Percentiles rank a stretch among this genome's conserved stretches.
Conservation (phyloP, 2,113 vertebrate genomes). For the Anseranas semipalmata region DNA sequence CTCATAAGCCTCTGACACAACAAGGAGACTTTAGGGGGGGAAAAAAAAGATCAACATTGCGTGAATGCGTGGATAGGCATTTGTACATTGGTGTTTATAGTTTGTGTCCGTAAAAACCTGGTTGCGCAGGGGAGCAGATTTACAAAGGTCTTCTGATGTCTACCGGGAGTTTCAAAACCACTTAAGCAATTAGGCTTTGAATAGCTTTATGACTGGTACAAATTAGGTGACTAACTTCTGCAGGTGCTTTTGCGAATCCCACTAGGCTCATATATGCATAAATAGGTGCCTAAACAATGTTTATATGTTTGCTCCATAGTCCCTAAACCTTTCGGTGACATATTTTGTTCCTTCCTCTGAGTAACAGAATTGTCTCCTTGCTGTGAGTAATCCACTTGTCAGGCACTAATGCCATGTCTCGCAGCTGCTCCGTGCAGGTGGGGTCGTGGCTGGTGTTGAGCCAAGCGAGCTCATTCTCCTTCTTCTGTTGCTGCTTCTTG, state of each 20-base stretch:
- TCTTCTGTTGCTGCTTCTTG: background rate
- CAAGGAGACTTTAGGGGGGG: too few species aligned
- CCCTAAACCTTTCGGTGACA: constrained; percentile 32
- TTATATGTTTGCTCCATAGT: background rate
- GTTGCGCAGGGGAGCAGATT: constrained; percentile 12
- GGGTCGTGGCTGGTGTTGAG: constrained; percentile 26
- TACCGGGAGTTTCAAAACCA: constrained; percentile 5
- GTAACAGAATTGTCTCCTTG: constrained; percentile 45
- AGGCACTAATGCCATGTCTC: background rate
- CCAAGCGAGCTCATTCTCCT: background rate
- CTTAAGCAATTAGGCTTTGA: constrained; percentile 44
- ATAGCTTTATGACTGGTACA: constrained; percentile 27
- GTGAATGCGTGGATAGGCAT: background rate
- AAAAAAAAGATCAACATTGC: background rate
- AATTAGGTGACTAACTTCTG: constrained; percentile 53
- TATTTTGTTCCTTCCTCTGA: constrained; percentile 55
- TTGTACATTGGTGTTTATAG: background rate
- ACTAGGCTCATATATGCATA: constrained; percentile 27
- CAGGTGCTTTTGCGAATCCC: constrained; percentile 50
- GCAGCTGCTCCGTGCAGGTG: constrained; percentile 25
- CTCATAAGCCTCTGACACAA: too few species aligned
- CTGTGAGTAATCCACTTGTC: constrained; percentile 49
- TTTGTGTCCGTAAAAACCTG: constrained; percentile 15
- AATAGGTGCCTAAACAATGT: constrained; percentile 55
- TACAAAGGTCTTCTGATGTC: constrained; percentile 40